These are phyloP conservation scores for Vanacampus margaritifer DNA, from an alignment of 2,113 vertebrate species.

Conservation along the genomic window DNA sequence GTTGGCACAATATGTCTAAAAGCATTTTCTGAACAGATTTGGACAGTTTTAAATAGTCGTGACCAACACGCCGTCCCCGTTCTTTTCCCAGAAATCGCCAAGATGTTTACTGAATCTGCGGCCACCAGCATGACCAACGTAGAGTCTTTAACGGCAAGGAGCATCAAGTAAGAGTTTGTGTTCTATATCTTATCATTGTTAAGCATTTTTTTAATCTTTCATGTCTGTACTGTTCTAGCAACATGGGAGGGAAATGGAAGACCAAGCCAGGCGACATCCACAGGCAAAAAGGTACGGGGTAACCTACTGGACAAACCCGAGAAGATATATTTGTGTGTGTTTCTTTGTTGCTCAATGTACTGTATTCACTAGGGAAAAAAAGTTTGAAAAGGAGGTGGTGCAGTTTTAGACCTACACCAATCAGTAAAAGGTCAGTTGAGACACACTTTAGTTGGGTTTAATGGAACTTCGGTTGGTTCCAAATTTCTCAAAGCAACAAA, in stretches of 20 bases:
- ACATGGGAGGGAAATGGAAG: background rate
- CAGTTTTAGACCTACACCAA: background rate
- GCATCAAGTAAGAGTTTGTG: background rate
- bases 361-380: background rate
- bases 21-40: background rate
- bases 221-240: background rate
- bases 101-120: background rate
- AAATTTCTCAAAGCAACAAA: too few relatives aligned
- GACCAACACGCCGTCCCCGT: background rate
- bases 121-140: background rate
- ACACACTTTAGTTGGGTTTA: too few relatives aligned
- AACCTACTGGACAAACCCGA: background rate
- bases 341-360: background rate
- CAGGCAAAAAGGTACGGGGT: background rate
- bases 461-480: too few relatives aligned
- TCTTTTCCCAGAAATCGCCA: background rate
- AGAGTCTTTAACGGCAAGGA: background rate
- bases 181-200: background rate
- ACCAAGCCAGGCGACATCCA: background rate
- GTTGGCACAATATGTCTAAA: background rate
- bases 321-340: background rate
- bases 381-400: background rate
- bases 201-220: background rate
- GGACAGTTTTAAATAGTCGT: background rate
- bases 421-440: background rate